A percentile compares a stretch with the other conserved stretches of the same genome.
Evolutionary conservation across 1,140 invertebrate genomes (phyloP).

Genomic region (Neotoxoptera formosana): DNA sequence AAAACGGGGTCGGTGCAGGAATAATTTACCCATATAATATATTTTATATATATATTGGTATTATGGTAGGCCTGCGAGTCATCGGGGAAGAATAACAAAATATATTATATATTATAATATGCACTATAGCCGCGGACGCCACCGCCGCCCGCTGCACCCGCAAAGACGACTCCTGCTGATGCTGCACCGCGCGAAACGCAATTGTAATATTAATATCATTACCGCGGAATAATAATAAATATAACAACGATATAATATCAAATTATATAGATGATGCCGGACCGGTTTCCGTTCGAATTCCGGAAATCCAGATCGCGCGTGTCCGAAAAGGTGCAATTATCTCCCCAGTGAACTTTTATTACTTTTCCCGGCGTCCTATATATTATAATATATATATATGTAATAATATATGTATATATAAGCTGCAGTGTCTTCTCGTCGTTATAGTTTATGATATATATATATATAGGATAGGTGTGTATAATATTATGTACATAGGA

Average conservation of each 20-base stretch:
- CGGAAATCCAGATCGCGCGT: slow-evolving; percentile 12
- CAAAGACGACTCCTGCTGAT: background rate
- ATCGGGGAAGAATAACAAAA: background rate
- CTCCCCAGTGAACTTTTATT: slow-evolving; percentile 3
- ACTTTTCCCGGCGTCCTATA: background rate
- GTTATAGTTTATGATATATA: background rate
- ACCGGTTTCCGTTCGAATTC: slow-evolving; percentile 36
- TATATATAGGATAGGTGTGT: background rate
- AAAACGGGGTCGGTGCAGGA: background rate
- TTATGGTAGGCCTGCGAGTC: too few species aligned
- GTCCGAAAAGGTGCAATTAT: background rate
- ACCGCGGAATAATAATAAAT: background rate
- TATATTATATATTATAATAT: too few species aligned
- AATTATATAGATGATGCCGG: background rate
- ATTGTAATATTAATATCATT: background rate
- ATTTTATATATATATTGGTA: background rate
- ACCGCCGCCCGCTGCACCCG: background rate
- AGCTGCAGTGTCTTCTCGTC: background rate
- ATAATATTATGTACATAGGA: background rate
- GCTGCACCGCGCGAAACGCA: background rate
- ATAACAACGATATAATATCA: background rate
- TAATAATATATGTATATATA: background rate
- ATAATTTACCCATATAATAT: background rate
- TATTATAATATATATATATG: background rate
- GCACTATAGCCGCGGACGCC: background rate